phyloP scores from a whole-genome alignment of 2,888 invertebrate genomes.

The Habrosyne pyritoides region DNA sequence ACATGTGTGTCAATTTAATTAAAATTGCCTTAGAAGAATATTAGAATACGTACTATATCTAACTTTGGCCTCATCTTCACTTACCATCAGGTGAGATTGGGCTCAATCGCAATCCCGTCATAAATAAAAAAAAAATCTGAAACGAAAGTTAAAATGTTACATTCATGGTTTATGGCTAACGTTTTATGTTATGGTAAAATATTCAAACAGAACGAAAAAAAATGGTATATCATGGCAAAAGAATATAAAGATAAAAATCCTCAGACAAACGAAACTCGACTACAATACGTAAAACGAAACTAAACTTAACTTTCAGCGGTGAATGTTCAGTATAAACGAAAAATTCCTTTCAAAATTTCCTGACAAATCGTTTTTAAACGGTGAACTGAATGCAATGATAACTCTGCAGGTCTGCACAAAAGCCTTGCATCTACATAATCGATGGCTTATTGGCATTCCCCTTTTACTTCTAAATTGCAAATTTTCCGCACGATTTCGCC shows the following conservation, averaged over 20 bases:
- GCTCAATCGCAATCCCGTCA: too few relatives aligned
- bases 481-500: constrained; percentile 82
- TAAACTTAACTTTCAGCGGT: constrained; percentile 41
- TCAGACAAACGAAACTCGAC: neutral
- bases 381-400: constrained; percentile 74
- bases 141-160: too few relatives aligned
- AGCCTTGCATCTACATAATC: constrained; percentile 81
- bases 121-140: too few relatives aligned
- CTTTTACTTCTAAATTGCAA: constrained; percentile 83
- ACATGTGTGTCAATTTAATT: too few relatives aligned
- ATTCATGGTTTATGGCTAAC: too few relatives aligned
- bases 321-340: constrained; percentile 42
- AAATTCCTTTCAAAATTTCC: constrained; percentile 61
- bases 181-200: too few relatives aligned
- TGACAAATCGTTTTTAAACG: constrained; percentile 73
- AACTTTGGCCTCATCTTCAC: too few relatives aligned
- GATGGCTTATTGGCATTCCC: constrained; percentile 82
- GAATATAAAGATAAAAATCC: neutral
- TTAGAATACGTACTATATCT: too few relatives aligned
- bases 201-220: neutral
- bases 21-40: too few relatives aligned
- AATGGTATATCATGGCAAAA: neutral
- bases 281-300: constrained; percentile 32
- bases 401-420: constrained; percentile 73
- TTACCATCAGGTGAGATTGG: too few relatives aligned